A percentile compares a stretch with the other conserved stretches of the same genome.
Evolutionary conservation across 2,797 vertebrate genomes (phyloP).

Genomic region (Neopelma chrysocephalum): DNA sequence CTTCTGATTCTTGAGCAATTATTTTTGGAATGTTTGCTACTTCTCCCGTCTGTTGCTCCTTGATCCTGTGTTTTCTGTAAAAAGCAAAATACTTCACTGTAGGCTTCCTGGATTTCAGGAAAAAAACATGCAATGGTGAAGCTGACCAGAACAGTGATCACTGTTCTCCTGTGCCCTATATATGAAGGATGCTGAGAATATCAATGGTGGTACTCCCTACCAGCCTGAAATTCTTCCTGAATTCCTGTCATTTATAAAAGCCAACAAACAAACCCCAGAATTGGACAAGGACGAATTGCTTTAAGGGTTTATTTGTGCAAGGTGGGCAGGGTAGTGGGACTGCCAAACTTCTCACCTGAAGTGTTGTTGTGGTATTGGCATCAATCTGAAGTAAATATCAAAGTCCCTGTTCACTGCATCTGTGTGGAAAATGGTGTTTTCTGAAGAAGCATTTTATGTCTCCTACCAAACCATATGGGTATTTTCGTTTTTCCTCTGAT

Average conservation of each 20-base stretch:
- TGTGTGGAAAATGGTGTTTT: background rate
- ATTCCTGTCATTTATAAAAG: background rate
- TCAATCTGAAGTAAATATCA: constrained; percentile 5
- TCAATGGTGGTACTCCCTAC: background rate
- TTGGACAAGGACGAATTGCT: background rate
- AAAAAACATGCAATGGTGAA: background rate
- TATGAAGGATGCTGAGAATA: background rate
- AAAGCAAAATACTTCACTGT: background rate
- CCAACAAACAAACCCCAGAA: background rate
- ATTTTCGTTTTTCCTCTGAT: background rate
- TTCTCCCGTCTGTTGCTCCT: background rate
- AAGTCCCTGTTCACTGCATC: background rate
- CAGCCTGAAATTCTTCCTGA: background rate
- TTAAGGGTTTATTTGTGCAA: background rate
- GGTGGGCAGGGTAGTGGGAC: background rate
- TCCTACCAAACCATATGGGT: background rate
- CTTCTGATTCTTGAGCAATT: constrained; percentile 27
- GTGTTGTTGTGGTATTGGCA: background rate
- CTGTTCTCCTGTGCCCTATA: background rate
- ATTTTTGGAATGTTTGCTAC: constrained; percentile 1
- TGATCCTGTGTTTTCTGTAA: background rate
- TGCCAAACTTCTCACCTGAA: background rate
- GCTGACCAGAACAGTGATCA: background rate
- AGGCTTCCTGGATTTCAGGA: background rate
- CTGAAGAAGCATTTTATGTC: background rate